Conservation (phyloP, 1,140 invertebrate genomes). For the Caerostris extrusa region DNA sequence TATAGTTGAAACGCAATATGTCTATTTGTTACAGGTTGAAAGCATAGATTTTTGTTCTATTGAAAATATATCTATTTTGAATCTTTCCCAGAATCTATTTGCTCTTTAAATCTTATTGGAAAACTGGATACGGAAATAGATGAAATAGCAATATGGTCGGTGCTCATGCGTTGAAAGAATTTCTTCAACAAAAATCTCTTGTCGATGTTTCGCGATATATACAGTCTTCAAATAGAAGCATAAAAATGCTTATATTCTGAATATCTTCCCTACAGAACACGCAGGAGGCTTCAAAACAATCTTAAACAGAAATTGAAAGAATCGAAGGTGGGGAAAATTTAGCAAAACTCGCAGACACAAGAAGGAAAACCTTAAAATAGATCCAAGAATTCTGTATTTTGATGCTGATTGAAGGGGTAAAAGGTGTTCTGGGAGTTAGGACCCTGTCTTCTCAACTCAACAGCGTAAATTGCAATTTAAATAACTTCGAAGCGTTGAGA, state of each 20-base stretch:
- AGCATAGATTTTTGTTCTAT: too few species aligned
- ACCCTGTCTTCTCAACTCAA: not conserved
- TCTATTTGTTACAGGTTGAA: too few species aligned
- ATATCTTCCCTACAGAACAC: not conserved
- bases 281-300: not conserved
- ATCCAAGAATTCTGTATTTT: not conserved
- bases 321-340: not conserved
- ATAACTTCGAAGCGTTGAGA: not conserved
- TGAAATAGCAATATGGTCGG: too few species aligned
- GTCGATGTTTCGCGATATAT: not conserved
- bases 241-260: not conserved
- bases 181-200: not conserved
- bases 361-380: not conserved
- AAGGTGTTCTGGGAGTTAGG: not conserved
- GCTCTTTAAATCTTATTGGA: too few species aligned
- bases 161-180: not conserved
- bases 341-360: not conserved
- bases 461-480: not conserved
- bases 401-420: not conserved
- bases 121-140: too few species aligned
- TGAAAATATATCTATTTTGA: too few species aligned
- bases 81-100: too few species aligned
- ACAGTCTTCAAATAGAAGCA: not conserved
- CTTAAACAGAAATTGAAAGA: not conserved
- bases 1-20: too few species aligned